Base-by-base conservation (phyloP, 1,140 invertebrate species). In the Proales similis region DNA sequence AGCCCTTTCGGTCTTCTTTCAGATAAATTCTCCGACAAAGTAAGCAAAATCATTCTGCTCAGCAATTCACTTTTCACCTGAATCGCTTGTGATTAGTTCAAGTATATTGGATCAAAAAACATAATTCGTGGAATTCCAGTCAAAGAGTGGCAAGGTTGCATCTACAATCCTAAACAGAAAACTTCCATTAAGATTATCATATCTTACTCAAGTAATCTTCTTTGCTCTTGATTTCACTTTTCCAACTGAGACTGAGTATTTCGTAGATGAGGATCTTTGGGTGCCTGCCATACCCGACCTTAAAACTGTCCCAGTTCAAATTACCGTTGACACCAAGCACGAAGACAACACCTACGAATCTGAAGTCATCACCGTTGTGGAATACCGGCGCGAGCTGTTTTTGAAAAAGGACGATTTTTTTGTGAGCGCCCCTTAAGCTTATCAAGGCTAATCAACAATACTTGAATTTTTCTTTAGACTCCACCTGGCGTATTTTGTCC, bases 321-420 rank as follows among this genome's bases (percentile, higher is more conserved):
- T 39, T 20, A 42, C 27, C 19, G 45, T 57, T 11, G 51, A 57
- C 5, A 42, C 20, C 11, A 57, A 57, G 45, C 27, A n/a, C 2
- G 45, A 26, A 39, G 51, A 39, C 32, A 27, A 27, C 1, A 12
- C 17, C 1, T 42, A 22, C 19, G 30, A 42, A 22, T 29, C 36
- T 22, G 36, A 39, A 27, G 29, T 1, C 22, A 57, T 29, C 12
- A 17, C 29, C 30, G 39, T 42, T 26, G 45, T 42, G 39, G 24
- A 42, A 43, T 57, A 42, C 19, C 39, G 26, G 20, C 51, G 36
- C 20, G 33, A 7, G 19, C 2, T 57, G 9, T 26, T 57, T 17
- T 26, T 57, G 9, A n/a, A 39, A 27, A 42, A 57, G 22, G 51
- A 57, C 39, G 51, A 57, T 12, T 57, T 42, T n/a, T 57, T 57